Conservation (phyloP, 2,888 invertebrate species). For the Clepsis dumicolana region DNA sequence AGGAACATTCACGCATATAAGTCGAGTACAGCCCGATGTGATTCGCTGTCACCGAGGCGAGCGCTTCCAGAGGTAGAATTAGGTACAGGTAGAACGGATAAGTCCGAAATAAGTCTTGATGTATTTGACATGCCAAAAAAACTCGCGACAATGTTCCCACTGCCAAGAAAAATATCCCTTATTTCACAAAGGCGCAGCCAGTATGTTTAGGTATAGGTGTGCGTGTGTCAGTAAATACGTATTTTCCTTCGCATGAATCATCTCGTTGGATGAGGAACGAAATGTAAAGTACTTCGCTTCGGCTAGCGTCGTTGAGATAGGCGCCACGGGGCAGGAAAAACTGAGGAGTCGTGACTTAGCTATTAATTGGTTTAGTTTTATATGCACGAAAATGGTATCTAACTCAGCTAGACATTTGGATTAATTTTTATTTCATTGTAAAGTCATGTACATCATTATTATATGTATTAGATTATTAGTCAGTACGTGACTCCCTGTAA, state of each 20-base stretch:
- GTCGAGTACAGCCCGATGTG: too few relatives aligned
- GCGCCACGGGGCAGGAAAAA: background rate
- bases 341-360: background rate
- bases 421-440: too few relatives aligned
- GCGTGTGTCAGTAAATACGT: background rate
- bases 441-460: too few relatives aligned
- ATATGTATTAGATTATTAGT: too few relatives aligned
- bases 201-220: background rate
- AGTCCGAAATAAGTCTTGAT: too few relatives aligned
- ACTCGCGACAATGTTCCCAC: background rate
- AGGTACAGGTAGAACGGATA: too few relatives aligned
- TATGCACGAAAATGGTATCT: background rate
- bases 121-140: background rate
- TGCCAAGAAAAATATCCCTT: background rate
- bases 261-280: background rate
- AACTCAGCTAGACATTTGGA: too few relatives aligned
- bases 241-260: background rate
- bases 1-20: too few relatives aligned
- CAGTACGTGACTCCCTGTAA: too few relatives aligned
- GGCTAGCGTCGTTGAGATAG: constrained; percentile 12
- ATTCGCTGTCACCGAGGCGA: too few relatives aligned
- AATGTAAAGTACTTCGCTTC: constrained; percentile 5
- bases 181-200: background rate
- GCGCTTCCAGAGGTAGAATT: too few relatives aligned
- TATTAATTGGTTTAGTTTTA: background rate